These are phyloP conservation scores for Serinus canaria DNA, from an alignment of 2,113 vertebrate species.

Conservation along the genomic window DNA sequence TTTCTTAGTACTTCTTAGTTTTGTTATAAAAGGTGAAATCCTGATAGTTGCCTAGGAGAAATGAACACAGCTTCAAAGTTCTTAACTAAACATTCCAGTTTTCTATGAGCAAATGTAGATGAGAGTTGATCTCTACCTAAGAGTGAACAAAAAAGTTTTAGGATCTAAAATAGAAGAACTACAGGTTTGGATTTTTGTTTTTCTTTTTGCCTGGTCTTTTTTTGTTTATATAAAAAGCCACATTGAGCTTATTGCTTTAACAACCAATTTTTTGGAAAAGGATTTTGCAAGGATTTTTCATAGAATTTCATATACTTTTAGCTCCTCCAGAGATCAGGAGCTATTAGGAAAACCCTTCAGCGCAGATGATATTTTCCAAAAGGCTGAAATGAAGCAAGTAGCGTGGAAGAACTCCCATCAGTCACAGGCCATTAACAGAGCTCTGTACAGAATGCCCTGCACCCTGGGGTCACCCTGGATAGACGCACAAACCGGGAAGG, in stretches of 20 bases:
- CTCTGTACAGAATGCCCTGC: background rate
- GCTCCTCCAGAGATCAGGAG: background rate
- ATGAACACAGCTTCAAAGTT: fast-evolving
- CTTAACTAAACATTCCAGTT: background rate
- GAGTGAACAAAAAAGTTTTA: background rate
- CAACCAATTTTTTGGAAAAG: background rate
- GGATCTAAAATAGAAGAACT: background rate
- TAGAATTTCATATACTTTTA: background rate
- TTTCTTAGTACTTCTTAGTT: background rate
- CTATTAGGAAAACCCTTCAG: background rate
- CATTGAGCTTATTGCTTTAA: background rate
- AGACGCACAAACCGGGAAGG: background rate
- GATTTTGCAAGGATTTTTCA: background rate
- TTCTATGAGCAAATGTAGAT: background rate
- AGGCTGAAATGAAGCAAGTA: background rate
- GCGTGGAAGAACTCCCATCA: background rate
- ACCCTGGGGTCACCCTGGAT: background rate
- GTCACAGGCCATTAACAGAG: background rate
- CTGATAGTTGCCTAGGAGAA: background rate
- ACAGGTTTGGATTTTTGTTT: background rate
- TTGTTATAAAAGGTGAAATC: background rate
- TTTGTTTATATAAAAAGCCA: background rate
- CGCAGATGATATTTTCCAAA: background rate
- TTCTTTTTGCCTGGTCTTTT: background rate
- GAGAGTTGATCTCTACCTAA: background rate